A percentile compares a stretch with the other conserved stretches of the same genome.
Conservation (phyloP, 2,888 invertebrate species). For the Drosophila melanocephala region DNA sequence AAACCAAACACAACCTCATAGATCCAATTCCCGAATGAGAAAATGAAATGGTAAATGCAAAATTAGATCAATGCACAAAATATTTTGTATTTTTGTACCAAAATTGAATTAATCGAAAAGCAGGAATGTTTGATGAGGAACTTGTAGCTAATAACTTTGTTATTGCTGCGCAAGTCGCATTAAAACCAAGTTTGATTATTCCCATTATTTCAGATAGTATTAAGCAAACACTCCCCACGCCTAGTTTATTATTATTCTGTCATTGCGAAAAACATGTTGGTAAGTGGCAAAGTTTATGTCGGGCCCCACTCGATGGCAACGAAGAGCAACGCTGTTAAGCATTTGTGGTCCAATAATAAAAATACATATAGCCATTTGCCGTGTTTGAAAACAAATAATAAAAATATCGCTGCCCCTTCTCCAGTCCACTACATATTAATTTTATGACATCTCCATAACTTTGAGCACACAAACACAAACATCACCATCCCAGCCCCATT, state of each 20-base stretch:
- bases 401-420: conserved; percentile 22
- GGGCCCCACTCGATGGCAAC: background rate
- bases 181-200: conserved; percentile 18
- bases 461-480: conserved; percentile 1
- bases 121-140: background rate
- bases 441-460: conserved; percentile 34
- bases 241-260: conserved; percentile 32
- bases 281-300: conserved; percentile 44
- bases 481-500: background rate
- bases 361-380: conserved; percentile 45
- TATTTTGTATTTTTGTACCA: background rate
- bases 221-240: conserved; percentile 12
- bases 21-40: background rate
- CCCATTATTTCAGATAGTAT: conserved; percentile 7
- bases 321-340: conserved; percentile 26
- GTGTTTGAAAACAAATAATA: conserved; percentile 44
- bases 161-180: conserved; percentile 5
- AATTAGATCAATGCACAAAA: background rate
- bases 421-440: conserved; percentile 26
- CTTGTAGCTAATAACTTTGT: conserved; percentile 2
- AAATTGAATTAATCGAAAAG: background rate
- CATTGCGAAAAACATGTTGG: conserved; percentile 24
- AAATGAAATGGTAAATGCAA: background rate
- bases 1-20: conserved; percentile 2
- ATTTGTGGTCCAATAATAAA: conserved; percentile 46